Base-by-base conservation (phyloP, 1,140 invertebrate genomes). In the Tyrophagus putrescentiae region DNA sequence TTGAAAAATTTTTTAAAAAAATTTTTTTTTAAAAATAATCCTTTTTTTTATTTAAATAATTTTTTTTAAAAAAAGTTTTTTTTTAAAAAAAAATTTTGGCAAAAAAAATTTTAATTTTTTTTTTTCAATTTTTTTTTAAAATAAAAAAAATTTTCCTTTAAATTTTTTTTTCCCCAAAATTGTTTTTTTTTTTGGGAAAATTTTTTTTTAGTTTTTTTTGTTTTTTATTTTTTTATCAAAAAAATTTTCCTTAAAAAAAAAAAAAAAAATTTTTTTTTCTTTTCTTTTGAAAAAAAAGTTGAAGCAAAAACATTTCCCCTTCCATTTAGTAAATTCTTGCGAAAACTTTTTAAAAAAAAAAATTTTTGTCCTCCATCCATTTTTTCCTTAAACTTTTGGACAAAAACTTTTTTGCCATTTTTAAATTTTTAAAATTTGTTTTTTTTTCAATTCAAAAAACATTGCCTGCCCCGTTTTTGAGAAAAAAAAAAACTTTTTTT, bases 131-230 rank as follows among this genome's bases (percentile, higher is more conserved):
- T 42, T 42, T 5, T 21, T 21, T 3, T 42, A 2, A 42, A 23
- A 42, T 42, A 5, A 42, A 21, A 23, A 42, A 21, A 23, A 42
- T 42, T n/a, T 21, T 21, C 18, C 25, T 42, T n/a, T 23, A 2
- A 42, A 23, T 42, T 42, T 42, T 42, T 42, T 42, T 42, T 42
- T 42, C 41, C 25, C 25, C 41, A n/a, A 42, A 42, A 42, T 42
- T 42, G 25, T 21, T 42, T 23, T 2, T 3, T 42, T n/a, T 4
- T 21, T 5, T 42, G 6, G 41, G 25, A 42, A n/a, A n/a, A n/a
- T n/a, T n/a, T 42, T 42, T 42, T 42, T 42, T 42, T 42, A 21
- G 41, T 42, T 5, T 2, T 1, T 23, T n/a, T 5, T 42, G 2
- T 42, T 42, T n/a, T 42, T 42, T 42, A 3, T 42, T 3, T 42